Evolutionary conservation across 2,113 vertebrate species (phyloP), one percentile per base, ranked within the genome.

Genomic region (Pomatostomus ruficeps): DNA sequence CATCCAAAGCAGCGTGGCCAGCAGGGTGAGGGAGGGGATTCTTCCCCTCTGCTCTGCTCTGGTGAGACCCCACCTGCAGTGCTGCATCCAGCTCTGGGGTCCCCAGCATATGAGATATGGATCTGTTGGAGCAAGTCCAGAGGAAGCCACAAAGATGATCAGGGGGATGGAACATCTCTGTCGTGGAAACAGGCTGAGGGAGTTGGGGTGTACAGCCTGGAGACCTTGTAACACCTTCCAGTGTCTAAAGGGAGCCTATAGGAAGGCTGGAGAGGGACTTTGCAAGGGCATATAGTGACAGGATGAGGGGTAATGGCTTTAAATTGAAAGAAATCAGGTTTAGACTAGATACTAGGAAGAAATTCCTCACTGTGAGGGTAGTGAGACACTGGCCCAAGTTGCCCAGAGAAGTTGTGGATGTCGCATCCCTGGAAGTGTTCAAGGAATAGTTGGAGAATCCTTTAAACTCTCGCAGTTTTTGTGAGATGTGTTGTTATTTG

Each of bases 1-100:
- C 68, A 40, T 18, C 23, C n/a, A 40, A 21, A 81, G 33, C 33
- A 66, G 19, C 0, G 0, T 29, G 51, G 45, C 0, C 43, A 81
- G 76, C n/a, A 52, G n/a, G 59, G 24, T 2, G 0, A 74, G 61
- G 43, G 24, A 51, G 23, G 23, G 13, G 16, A 66, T 66, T 45
- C 45, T 66, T 31, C 5, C 35, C 20, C 75, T 65, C 58, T 57
- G 19, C 29, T 70, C 46, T 2, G 3, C 31, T 66, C 35, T 58
- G 12, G 2, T 48, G 26, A 20, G 18, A 65, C 3, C 13, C 19
- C 52, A 38, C 24, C 25, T 18, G n/a, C 20, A 36, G 43, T 4
- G 9, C 55, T 75, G n/a, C n/a, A 24, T 46, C 42, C 42, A 31
- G 26, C n/a, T 48, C 72, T 48, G 43, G 59, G 28, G 9, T n/a